phyloP scores from a whole-genome alignment of 2,888 invertebrate species.

The Diarsia dahlii region DNA sequence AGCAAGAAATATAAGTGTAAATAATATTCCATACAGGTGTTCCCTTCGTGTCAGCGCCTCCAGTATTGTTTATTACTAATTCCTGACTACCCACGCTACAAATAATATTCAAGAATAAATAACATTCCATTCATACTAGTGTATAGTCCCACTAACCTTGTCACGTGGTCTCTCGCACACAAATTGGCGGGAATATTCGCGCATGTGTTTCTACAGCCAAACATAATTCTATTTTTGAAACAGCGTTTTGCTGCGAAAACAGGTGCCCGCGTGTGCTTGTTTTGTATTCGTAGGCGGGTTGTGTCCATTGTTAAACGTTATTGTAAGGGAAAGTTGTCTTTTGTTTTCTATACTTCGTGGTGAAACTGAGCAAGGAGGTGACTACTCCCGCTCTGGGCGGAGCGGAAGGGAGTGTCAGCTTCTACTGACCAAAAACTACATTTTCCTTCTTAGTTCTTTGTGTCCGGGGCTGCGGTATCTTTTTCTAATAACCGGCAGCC shows the following conservation, averaged over 20 bases:
- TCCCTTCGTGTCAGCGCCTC: constrained; percentile 35
- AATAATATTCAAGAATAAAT: constrained; percentile 43
- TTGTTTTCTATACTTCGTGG: not conserved
- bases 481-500: too few relatives aligned
- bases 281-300: constrained; percentile 64
- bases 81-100: constrained; percentile 28
- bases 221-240: constrained; percentile 72
- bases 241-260: constrained; percentile 78
- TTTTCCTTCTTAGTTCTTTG: too few relatives aligned
- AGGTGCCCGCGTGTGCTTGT: constrained; percentile 76
- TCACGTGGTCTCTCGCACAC: constrained; percentile 73
- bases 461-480: too few relatives aligned
- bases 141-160: constrained; percentile 70
- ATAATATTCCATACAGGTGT: constrained; percentile 46
- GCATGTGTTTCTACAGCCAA: constrained; percentile 47
- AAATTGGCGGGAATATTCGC: constrained; percentile 75
- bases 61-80: constrained; percentile 42
- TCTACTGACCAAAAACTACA: too few relatives aligned
- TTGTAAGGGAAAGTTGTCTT: not conserved
- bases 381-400: too few relatives aligned
- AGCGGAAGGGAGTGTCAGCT: too few relatives aligned
- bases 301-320: constrained; percentile 57
- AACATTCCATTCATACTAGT: constrained; percentile 67
- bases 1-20: constrained; percentile 31
- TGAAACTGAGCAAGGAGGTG: not conserved